Base-by-base conservation (phyloP, 2,888 invertebrate species). In the Melieria omissa region DNA sequence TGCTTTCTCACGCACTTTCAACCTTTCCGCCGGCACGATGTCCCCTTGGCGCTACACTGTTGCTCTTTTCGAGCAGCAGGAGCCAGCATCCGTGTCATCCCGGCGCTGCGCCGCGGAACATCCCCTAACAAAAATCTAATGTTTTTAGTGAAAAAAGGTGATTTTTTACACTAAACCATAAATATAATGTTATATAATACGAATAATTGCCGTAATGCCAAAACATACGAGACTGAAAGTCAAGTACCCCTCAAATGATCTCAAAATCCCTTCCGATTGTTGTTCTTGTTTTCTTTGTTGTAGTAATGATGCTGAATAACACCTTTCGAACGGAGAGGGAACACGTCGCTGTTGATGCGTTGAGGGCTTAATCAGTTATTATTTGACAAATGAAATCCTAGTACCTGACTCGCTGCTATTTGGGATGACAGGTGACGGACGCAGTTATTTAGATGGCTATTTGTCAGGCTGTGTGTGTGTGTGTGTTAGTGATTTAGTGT, bases 161-260 rank as follows among this genome's bases (percentile, higher is more conserved):
- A 76, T 84, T 85, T 84, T 83, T 81, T 83, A 82, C 83, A 85
- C 80, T 77, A 84, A 83, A 83, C 79, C 82, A 81, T 82, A 80
- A 80, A 81, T 80, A 84, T 78, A 77, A 79, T 78, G 82, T 78
- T 79, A 80, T 79, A 83, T 80, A 82, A 81, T 82, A 80, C 80
- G 75, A 75, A 78, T 81, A 81, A 81, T 81, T 81, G 81, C 76
- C 71, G 69, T 73, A 72, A 75, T 72, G 64, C 65, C 44, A 44
- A 65, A 45, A 63, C 9, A 61, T 10, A 63, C 16, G 74, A 76
- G 55, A 73, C 70, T 76, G 65, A 79, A 80, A 85, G 85, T 85
- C 85, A 85, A 85, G 85, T 81, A 82, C 83, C 85, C 85, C 82
- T 83, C 78, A 85, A 85, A 84, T 82, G 82, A 85, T 84, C 83